These are phyloP conservation scores for Patella depressa DNA, from an alignment of 2,888 invertebrate genomes.

Conservation along the genomic window DNA sequence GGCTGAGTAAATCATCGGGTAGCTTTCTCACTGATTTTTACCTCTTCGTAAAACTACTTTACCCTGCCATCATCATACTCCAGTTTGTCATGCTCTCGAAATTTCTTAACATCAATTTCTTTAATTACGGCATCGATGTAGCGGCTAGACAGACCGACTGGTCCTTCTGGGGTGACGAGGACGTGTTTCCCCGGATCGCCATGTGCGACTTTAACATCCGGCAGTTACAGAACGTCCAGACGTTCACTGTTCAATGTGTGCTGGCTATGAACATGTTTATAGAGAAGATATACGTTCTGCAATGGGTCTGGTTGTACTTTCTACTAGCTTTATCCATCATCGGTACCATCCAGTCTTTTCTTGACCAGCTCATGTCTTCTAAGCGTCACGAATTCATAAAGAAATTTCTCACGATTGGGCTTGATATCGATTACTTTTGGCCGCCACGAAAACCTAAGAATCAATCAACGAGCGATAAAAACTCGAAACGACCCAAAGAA, in stretches of 20 bases:
- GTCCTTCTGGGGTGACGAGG: not conserved
- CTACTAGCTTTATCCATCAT: not conserved
- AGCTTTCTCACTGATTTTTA: not conserved
- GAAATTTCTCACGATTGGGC: not conserved
- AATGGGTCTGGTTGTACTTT: not conserved
- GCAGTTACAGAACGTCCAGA: not conserved
- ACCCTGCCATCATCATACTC: not conserved
- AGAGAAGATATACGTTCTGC: not conserved
- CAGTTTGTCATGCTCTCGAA: not conserved
- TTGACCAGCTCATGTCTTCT: not conserved
- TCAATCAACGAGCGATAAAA: not conserved
- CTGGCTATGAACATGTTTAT: not conserved
- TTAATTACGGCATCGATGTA: not conserved
- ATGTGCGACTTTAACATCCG: not conserved
- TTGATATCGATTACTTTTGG: not conserved
- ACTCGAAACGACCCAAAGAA: not conserved
- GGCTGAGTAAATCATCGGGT: not conserved
- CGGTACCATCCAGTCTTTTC: not conserved
- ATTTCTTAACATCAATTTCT: not conserved
- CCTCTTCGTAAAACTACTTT: not conserved
- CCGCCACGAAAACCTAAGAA: not conserved
- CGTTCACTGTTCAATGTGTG: not conserved
- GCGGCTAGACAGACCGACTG: not conserved
- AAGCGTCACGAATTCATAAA: not conserved
- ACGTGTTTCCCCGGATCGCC: not conserved